Conservation (phyloP, 2,797 vertebrate species). For the Coranthus polyacanthus region DNA sequence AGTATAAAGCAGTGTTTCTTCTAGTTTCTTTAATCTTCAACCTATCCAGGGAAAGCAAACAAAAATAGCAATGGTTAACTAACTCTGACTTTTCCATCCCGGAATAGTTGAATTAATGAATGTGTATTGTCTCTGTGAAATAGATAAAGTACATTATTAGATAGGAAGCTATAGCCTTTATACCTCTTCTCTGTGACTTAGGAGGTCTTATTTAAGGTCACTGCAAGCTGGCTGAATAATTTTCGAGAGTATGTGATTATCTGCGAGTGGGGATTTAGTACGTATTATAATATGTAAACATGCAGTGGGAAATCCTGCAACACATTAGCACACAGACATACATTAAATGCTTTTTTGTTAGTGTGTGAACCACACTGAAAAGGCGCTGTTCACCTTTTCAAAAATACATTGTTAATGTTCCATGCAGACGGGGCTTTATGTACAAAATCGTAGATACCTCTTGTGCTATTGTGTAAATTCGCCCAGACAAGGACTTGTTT, state of each 20-base stretch:
- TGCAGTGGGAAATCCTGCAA: not conserved
- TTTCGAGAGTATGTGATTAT: slow-evolving; percentile 7
- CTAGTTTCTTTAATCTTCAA: not conserved
- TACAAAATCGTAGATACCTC: slow-evolving; percentile 28
- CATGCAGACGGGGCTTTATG: slow-evolving; percentile 41
- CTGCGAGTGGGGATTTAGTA: not conserved
- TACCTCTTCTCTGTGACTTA: not conserved
- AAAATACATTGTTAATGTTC: slow-evolving; percentile 35
- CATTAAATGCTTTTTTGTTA: not conserved
- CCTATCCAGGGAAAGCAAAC: not conserved
- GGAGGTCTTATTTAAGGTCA: not conserved
- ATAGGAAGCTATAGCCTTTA: not conserved
- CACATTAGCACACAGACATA: not conserved
- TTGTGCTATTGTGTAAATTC: slow-evolving; percentile 36
- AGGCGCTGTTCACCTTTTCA: slow-evolving; percentile 12
- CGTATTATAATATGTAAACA: not conserved
- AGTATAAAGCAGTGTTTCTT: too few relatives aligned
- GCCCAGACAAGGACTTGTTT: slow-evolving; percentile 70
- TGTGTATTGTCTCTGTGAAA: not conserved
- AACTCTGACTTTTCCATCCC: not conserved
- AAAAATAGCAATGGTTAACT: too few relatives aligned
- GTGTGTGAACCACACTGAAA: slow-evolving; percentile 19
- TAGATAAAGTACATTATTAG: slow-evolving; percentile 5
- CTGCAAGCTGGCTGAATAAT: not conserved
- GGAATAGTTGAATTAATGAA: slow-evolving; percentile 1